Evolutionary conservation across 2,113 vertebrate species (phyloP), one percentile per base, ranked within the genome.

Genomic region (Camelus bactrianus): DNA sequence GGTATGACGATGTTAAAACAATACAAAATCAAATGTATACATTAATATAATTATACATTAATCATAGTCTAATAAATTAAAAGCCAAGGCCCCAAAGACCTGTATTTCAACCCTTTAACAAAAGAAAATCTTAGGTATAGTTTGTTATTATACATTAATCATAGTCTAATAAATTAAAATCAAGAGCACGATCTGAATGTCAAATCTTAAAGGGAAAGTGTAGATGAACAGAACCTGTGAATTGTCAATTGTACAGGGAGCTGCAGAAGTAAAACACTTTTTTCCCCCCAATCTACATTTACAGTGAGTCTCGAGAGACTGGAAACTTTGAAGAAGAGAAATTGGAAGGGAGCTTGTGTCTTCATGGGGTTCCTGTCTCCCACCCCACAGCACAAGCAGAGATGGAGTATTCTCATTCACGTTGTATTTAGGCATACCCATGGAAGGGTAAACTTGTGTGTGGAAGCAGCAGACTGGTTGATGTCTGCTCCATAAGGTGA

Each of bases 61-160:
- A 67, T 91, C 50, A 76, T 93, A 85, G 24, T 89, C 76, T 67
- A 89, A 64, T 64, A 86, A 80, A 82, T 65, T 92, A 81, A 93
- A 92, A 77, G 24, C 24, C 26, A 70, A 24, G 2, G 35, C 17
- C 30, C 22, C 35, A 32, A 56, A 73, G 52, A 82, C 2, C 35
- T 93, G 3, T 60, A 46, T 80, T 91, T 91, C 56, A 83, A 79
- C 26, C 28, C 1, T 67, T 60, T 70, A 67, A 72, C 19, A 32
- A 80, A 80, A 83, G 26, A 89, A 91, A 91, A 75, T 70, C 6
- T 79, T 72, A 73, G 28, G 32, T 62, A 84, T 30, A 30, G 30
- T 90, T 94, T 82, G 6, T 88, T 89, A 20, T 88, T 93, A n/a
- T 89, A 46, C n/a, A 90, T 97, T 89, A 82, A 89, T 89, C 72